phyloP scores from a whole-genome alignment of 92 coral and sea anemone species.

The Anthopleura xanthogrammica region DNA sequence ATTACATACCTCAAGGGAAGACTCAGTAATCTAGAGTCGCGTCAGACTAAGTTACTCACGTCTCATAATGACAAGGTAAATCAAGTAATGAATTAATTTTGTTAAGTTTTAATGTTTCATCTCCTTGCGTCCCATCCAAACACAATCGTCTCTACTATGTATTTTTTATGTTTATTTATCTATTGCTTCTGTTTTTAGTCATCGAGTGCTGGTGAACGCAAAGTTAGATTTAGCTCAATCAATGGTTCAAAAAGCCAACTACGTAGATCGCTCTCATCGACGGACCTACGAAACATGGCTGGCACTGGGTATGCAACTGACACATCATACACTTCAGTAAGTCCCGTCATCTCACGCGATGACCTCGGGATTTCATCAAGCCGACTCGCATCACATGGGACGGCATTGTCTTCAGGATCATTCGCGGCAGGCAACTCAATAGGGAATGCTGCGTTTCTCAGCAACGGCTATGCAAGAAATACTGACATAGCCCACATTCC shows the following conservation, averaged over 20 bases:
- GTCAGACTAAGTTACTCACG: constrained; percentile 30
- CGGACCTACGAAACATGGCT: constrained; percentile 7
- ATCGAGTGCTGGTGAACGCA: constrained; percentile 8
- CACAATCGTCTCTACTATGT: too few species aligned
- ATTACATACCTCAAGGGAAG: constrained; percentile 51
- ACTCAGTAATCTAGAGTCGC: constrained; percentile 61
- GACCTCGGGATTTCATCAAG: constrained; percentile 11
- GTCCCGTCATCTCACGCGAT: constrained; percentile 19
- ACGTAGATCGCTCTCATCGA: constrained; percentile 11
- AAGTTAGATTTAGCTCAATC: constrained; percentile 9
- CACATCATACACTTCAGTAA: background rate
- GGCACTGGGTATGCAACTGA: background rate
- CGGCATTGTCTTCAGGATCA: background rate
- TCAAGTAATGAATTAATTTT: too few species aligned
- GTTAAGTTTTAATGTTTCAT: background rate
- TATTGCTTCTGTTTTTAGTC: constrained; percentile 7
- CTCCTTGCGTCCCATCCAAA: too few species aligned
- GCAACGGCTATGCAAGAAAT: constrained; percentile 4
- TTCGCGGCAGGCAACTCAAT: background rate
- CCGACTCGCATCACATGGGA: background rate
- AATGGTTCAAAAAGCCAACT: background rate
- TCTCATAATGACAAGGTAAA: constrained; percentile 40
- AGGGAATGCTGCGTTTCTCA: background rate
- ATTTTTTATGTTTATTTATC: background rate
- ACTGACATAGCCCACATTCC: constrained; percentile 21